Percentiles rank a stretch among this genome's conserved stretches.
These are phyloP conservation scores for Chitala chitala DNA, from an alignment of 2,113 vertebrate genomes.

Conservation along the genomic window DNA sequence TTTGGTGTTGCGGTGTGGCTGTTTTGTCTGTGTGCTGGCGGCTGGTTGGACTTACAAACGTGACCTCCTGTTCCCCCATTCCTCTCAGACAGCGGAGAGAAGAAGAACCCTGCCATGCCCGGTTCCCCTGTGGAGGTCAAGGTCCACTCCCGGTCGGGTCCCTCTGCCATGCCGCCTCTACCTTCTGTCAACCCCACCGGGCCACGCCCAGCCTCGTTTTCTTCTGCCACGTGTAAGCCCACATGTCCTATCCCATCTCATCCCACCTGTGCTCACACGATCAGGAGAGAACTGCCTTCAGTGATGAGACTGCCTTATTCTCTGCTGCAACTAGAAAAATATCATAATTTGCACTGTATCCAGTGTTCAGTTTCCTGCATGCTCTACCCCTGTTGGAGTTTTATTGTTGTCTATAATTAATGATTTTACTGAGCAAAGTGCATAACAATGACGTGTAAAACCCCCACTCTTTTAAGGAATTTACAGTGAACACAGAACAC, in stretches of 20 bases:
- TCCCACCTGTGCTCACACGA: neutral
- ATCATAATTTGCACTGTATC: no score
- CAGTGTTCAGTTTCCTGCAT: no score
- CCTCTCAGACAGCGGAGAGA: constrained; percentile 82
- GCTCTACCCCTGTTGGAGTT: no score
- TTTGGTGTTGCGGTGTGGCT: neutral
- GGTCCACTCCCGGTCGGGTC: constrained; percentile 87
- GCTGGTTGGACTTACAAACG: neutral
- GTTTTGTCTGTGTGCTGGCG: neutral
- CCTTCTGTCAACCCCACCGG: constrained; percentile 85
- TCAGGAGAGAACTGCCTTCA: neutral
- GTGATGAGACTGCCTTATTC: neutral
- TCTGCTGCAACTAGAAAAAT: no score
- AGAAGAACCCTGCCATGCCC: constrained; percentile 93
- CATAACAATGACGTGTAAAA: no score
- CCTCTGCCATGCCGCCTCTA: constrained; percentile 86
- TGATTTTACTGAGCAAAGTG: no score
- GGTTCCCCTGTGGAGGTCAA: constrained; percentile 97
- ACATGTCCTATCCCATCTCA: neutral
- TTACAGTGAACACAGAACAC: no score
- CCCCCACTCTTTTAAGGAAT: no score
- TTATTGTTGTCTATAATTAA: no score
- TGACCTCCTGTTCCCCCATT: constrained; percentile 22
- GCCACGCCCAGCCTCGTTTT: constrained; percentile 85
- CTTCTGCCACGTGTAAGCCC: constrained; percentile 80